These are phyloP conservation scores for Epinephelus coioides DNA, from an alignment of 2,797 vertebrate genomes.

Conservation along the genomic window DNA sequence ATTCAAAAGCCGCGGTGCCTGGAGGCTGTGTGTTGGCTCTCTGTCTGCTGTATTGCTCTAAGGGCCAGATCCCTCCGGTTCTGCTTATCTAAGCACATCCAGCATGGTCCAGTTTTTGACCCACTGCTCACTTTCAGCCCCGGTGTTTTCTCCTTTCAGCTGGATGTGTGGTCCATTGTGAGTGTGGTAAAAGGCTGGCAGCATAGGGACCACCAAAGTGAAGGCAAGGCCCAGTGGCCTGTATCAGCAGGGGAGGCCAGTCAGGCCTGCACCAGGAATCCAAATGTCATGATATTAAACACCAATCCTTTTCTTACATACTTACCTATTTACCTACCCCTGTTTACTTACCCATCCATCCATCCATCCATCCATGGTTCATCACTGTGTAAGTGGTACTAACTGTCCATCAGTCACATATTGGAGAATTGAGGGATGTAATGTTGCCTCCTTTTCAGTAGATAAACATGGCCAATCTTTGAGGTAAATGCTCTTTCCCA, in stretches of 20 bases:
- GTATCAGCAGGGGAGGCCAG: slow-evolving; percentile 25
- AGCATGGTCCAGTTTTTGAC: slow-evolving; percentile 80
- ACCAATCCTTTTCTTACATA: neutral
- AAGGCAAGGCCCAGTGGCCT: slow-evolving; percentile 56
- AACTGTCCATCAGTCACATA: neutral
- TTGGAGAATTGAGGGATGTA: slow-evolving; percentile 6
- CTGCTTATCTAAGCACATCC: slow-evolving; percentile 84
- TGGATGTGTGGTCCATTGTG: slow-evolving; percentile 85
- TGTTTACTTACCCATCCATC: neutral
- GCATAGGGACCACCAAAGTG: slow-evolving; percentile 78
- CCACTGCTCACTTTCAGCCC: slow-evolving; percentile 72
- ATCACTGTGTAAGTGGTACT: neutral
- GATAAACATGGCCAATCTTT: slow-evolving; percentile 1
- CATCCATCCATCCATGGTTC: neutral
- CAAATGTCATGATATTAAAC: slow-evolving; percentile 25
- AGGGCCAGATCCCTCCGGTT: slow-evolving; percentile 67
- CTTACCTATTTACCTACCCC: too few species aligned
- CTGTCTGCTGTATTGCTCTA: slow-evolving; percentile 56
- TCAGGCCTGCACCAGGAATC: slow-evolving; percentile 14
- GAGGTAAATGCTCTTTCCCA: slow-evolving; percentile 6
- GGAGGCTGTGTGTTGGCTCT: slow-evolving; percentile 50
- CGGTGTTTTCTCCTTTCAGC: slow-evolving; percentile 72
- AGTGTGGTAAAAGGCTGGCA: slow-evolving; percentile 68
- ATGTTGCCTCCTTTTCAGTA: slow-evolving; percentile 5
- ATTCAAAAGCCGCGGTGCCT: slow-evolving; percentile 49